phyloP scores from a whole-genome alignment of 2,113 vertebrate species.

The Rissa tridactyla region DNA sequence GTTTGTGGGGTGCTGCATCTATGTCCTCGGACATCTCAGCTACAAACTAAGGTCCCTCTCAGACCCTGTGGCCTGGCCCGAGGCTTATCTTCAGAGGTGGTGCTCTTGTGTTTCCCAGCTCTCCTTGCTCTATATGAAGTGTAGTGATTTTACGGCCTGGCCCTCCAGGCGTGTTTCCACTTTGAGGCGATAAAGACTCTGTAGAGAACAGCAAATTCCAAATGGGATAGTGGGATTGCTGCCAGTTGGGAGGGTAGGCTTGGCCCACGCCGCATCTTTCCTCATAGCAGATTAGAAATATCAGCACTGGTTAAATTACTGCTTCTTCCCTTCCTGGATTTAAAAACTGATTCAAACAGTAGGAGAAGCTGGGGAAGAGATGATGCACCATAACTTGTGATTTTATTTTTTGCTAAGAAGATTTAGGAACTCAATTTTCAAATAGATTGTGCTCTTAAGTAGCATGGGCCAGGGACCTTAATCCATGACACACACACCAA shows the following conservation, averaged over 20 bases:
- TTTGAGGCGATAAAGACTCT: not conserved
- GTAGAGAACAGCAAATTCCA: not conserved
- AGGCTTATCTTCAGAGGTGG: not conserved
- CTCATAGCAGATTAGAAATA: not conserved
- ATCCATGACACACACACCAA: not conserved
- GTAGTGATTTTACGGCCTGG: not conserved
- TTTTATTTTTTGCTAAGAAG: not conserved
- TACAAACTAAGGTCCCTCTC: not conserved
- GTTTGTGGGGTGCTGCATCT: not conserved
- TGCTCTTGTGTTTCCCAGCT: not conserved
- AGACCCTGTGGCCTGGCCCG: not conserved
- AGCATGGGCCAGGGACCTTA: not conserved
- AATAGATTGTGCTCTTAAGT: not conserved
- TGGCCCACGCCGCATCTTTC: rapidly evolving
- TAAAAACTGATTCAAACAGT: not conserved
- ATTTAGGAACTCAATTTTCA: not conserved
- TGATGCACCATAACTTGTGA: not conserved
- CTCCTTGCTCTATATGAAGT: not conserved
- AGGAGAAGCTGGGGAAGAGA: not conserved
- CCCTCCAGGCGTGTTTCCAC: not conserved
- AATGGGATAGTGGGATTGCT: not conserved
- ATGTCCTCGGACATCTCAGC: not conserved
- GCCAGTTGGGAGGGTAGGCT: not conserved
- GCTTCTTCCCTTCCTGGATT: not conserved
- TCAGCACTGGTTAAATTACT: not conserved